A percentile compares a stretch with the other conserved stretches of the same genome.
Conservation (phyloP, 2,113 vertebrate genomes). For the Sinocyclocheilus anophthalmus region DNA sequence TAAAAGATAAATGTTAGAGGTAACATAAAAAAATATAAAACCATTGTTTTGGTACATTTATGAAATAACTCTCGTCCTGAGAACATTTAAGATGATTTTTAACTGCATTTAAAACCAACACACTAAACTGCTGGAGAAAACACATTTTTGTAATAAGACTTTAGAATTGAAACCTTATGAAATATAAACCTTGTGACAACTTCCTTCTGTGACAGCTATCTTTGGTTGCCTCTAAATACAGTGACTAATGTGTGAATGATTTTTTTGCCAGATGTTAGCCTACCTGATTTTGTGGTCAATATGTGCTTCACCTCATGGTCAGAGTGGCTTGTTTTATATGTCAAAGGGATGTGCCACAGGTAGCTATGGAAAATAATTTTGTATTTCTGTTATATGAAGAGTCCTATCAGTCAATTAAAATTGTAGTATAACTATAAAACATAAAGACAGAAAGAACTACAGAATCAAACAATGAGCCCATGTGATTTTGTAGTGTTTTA, state of each 20-base stretch:
- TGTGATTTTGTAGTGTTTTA: conserved; percentile 40
- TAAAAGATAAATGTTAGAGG: no score
- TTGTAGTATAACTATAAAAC: neutral
- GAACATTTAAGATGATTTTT: no score
- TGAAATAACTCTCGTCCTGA: no score
- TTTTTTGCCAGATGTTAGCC: neutral
- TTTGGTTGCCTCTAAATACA: neutral
- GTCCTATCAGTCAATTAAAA: neutral
- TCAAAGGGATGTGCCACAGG: conserved; percentile 79
- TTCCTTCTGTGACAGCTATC: neutral
- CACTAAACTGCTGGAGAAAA: no score
- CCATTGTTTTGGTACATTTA: no score
- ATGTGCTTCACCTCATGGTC: conserved; percentile 70
- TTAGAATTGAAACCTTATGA: no score
- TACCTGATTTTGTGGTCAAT: conserved; percentile 74
- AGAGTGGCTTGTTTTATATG: conserved; percentile 76
- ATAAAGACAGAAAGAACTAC: neutral
- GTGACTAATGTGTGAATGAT: neutral
- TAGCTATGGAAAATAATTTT: conserved; percentile 62
- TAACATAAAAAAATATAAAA: no score
- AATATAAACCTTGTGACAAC: neutral
- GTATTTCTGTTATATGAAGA: neutral
- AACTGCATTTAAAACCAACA: no score
- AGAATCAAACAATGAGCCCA: neutral
- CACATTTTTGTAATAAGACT: no score